phyloP scores from a whole-genome alignment of 2,888 invertebrate genomes.

The Arge pagana region DNA sequence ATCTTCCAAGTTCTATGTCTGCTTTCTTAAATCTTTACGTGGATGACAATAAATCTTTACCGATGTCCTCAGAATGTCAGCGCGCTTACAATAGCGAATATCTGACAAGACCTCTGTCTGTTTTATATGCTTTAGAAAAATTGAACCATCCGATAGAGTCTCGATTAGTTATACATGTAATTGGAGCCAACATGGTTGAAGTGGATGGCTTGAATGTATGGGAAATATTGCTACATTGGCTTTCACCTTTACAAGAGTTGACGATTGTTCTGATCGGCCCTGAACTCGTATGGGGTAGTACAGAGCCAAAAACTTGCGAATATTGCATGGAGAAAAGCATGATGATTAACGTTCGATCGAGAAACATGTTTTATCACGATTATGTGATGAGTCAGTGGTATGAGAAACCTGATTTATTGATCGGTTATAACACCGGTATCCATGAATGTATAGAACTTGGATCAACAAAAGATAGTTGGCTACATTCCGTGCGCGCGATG shows the following conservation, averaged over 20 bases:
- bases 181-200: conserved; percentile 50
- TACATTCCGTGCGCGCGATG: conserved; percentile 34
- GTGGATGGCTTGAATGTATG: conserved; percentile 42
- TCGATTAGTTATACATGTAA: conserved; percentile 44
- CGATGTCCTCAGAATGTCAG: conserved; percentile 32
- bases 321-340: conserved; percentile 33
- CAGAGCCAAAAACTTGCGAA: conserved; percentile 34
- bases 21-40: conserved; percentile 37
- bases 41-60: conserved; percentile 26
- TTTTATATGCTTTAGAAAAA: conserved; percentile 41
- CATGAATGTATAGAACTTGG: conserved; percentile 39
- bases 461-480: conserved; percentile 44
- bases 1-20: conserved; percentile 38
- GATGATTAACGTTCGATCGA: conserved; percentile 31
- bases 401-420: conserved; percentile 39
- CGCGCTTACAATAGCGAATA: conserved; percentile 38
- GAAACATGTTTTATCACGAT: conserved; percentile 36
- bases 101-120: conserved; percentile 45
- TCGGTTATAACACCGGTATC: conserved; percentile 48
- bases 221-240: conserved; percentile 51
- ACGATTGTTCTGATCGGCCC: conserved; percentile 48
- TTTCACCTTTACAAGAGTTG: conserved; percentile 37
- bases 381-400: conserved; percentile 34
- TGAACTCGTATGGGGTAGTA: conserved; percentile 38
- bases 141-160: conserved; percentile 26